Percentiles rank a stretch among this genome's conserved stretches.
phyloP scores from a whole-genome alignment of 2,888 invertebrate genomes.

The Pollenia angustigena region DNA sequence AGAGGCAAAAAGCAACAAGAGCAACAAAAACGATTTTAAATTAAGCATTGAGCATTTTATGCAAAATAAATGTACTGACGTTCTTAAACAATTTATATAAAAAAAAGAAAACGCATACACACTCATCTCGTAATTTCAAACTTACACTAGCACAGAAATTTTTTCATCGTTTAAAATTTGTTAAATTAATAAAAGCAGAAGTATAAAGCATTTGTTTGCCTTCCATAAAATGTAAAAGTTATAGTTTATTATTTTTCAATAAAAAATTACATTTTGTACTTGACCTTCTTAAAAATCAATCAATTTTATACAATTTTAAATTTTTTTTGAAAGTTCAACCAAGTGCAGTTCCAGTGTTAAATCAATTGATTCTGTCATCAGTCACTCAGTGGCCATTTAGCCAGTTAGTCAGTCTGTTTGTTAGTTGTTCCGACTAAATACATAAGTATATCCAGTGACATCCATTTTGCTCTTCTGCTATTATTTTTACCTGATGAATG shows the following conservation, averaged over 20 bases:
- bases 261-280: too few relatives aligned
- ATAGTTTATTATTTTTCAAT: too few relatives aligned
- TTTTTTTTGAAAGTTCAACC: conserved; percentile 2
- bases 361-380: conserved; percentile 40
- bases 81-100: background rate
- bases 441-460: conserved; percentile 18
- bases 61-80: background rate
- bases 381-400: too few relatives aligned
- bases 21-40: conserved; percentile 32
- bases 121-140: background rate
- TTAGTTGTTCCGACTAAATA: conserved; percentile 13
- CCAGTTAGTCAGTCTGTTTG: background rate
- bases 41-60: conserved; percentile 46
- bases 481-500: conserved; percentile 53
- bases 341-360: conserved; percentile 16
- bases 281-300: too few relatives aligned
- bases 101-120: background rate
- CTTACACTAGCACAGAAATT: background rate
- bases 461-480: background rate
- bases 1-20: too few relatives aligned
- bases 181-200: too few relatives aligned
- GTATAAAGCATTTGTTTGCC: too few relatives aligned
- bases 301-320: background rate
- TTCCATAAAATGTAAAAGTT: too few relatives aligned
- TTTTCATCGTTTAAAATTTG: too few relatives aligned